These are phyloP conservation scores for Danio jaintianensis DNA, from an alignment of 2,797 vertebrate genomes.

Conservation along the genomic window DNA sequence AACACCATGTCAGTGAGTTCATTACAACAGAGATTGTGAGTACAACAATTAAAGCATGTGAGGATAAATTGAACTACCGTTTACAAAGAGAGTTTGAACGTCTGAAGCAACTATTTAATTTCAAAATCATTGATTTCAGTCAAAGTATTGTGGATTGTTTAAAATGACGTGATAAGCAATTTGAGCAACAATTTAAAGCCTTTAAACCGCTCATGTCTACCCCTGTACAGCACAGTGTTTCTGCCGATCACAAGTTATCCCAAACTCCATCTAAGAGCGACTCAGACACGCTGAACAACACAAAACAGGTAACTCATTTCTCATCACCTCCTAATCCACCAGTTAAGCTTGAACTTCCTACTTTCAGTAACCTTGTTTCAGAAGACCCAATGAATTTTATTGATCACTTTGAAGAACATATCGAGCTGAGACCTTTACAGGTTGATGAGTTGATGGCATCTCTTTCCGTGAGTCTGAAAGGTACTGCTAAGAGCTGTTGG, in stretches of 20 bases:
- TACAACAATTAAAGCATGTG: not conserved
- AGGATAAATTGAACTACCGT: not conserved
- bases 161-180: not conserved
- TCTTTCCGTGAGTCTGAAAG: no score
- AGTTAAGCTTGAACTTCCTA: not conserved
- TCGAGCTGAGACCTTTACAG: no score
- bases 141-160: slow-evolving; percentile 15
- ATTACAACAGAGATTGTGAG: not conserved
- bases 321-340: not conserved
- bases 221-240: not conserved
- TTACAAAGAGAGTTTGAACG: not conserved
- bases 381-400: not conserved
- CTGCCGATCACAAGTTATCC: not conserved
- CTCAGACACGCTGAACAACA: not conserved
- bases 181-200: not conserved
- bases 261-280: not conserved
- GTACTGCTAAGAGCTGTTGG: no score
- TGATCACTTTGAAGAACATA: not conserved
- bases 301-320: not conserved
- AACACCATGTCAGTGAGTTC: no score
- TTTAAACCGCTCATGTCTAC: not conserved
- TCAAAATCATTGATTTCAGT: not conserved
- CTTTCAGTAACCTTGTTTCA: not conserved
- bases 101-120: not conserved
- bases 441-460: no score